Conservation (phyloP, 2,113 vertebrate genomes). For the human (Homo sapiens) region GRCh38 chr3:31839501-31840000, state of each 20-base stretch:
- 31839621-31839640: not conserved
- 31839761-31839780: not conserved
- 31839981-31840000: not conserved
- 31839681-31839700: no score
- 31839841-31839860: not conserved
- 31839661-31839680: not conserved
- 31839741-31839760: not conserved
- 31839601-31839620: not conserved
- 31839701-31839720: not conserved
- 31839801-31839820: not conserved
- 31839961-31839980: not conserved
- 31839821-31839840: not conserved
- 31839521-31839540: not conserved
- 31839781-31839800: not conserved
- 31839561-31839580: not conserved
- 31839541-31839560: not conserved
- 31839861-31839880: not conserved
- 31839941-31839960: conserved; percentile 19
- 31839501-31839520: not conserved
- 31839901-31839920: conserved; percentile 28
- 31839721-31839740: not conserved
- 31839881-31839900: not conserved
- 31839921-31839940: not conserved
- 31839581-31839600: not conserved
- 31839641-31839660: not conserved